Evolutionary conservation across 1,140 invertebrate species (phyloP).

Genomic region (Babylonia areolata): DNA sequence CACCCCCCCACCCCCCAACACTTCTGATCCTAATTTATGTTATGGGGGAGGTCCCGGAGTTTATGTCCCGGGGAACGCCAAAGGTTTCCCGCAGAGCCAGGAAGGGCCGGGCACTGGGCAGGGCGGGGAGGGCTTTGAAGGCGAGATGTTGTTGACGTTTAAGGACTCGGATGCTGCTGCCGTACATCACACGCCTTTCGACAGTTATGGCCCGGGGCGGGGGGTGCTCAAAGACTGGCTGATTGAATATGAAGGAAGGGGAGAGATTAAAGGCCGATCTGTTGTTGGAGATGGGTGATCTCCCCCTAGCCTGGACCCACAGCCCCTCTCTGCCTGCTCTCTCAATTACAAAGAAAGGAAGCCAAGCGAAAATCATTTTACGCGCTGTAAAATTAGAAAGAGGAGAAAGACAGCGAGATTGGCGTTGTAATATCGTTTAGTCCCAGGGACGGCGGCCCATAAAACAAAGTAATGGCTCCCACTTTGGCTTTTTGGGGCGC

Average conservation of each 20-base stretch:
- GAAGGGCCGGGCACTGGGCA: not conserved
- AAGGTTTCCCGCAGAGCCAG: not conserved
- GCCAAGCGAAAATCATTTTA: conserved; percentile 44
- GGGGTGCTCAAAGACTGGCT: conserved; percentile 34
- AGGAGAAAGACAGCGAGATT: conserved; percentile 39
- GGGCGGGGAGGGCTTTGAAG: conserved; percentile 11
- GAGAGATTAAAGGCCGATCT: conserved; percentile 41
- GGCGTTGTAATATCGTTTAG: conserved; percentile 43
- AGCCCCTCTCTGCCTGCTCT: conserved; percentile 30
- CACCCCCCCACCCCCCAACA: not conserved
- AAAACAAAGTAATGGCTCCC: conserved; percentile 43
- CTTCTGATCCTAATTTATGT: conserved; percentile 27
- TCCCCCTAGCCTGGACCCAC: conserved; percentile 30
- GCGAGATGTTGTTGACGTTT: conserved; percentile 36
- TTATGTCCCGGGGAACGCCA: conserved; percentile 6
- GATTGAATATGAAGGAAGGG: conserved; percentile 38
- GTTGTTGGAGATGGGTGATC: not conserved
- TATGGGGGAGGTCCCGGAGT: not conserved
- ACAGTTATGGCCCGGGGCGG: conserved; percentile 34
- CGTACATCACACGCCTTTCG: conserved; percentile 27
- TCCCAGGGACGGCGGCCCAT: conserved; percentile 27
- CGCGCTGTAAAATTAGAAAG: conserved; percentile 41
- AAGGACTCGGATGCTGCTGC: conserved; percentile 28
- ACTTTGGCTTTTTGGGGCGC: conserved; percentile 34
- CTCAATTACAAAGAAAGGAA: conserved; percentile 40